Evolutionary conservation across 2,113 vertebrate species (phyloP).

Genomic region (Lanius ludovicianus): DNA sequence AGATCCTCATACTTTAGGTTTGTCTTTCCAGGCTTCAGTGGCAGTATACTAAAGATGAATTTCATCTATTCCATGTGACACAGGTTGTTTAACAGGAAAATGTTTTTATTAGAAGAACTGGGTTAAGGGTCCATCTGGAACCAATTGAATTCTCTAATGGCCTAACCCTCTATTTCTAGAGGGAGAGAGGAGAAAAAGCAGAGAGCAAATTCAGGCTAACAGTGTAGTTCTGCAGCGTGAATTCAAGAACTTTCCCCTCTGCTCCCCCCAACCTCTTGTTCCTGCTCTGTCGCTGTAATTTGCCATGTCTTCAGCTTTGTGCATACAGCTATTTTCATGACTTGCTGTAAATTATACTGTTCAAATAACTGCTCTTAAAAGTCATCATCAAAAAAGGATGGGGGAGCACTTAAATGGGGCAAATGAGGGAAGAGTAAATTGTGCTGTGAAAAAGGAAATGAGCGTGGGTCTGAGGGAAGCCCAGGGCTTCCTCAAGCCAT

Average conservation of each 20-base stretch:
- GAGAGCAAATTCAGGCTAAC: conserved; percentile 30
- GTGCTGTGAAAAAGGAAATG: not conserved
- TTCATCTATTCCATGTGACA: conserved; percentile 45
- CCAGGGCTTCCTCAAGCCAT: not conserved
- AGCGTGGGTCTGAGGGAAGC: not conserved
- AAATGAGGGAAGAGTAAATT: not conserved
- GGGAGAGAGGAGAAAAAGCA: conserved; percentile 18
- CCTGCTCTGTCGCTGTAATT: not conserved
- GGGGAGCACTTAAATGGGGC: not conserved
- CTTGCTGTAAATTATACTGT: not conserved
- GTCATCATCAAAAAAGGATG: not conserved
- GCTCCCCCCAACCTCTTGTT: not conserved
- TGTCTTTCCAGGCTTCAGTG: conserved; percentile 20
- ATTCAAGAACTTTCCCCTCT: conserved; percentile 22
- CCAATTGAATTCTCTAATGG: conserved; percentile 56
- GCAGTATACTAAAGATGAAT: not conserved
- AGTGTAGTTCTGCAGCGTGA: not conserved
- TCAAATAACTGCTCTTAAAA: conserved; percentile 35
- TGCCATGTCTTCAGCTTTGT: not conserved
- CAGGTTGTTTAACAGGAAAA: conserved; percentile 61
- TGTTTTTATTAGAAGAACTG: conserved; percentile 58
- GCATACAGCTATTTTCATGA: not conserved
- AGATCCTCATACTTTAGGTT: not conserved
- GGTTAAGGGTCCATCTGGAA: conserved; percentile 57
- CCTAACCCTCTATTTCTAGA: conserved; percentile 47